Conservation (phyloP, 2,797 vertebrate genomes). For the Argentina silus region DNA sequence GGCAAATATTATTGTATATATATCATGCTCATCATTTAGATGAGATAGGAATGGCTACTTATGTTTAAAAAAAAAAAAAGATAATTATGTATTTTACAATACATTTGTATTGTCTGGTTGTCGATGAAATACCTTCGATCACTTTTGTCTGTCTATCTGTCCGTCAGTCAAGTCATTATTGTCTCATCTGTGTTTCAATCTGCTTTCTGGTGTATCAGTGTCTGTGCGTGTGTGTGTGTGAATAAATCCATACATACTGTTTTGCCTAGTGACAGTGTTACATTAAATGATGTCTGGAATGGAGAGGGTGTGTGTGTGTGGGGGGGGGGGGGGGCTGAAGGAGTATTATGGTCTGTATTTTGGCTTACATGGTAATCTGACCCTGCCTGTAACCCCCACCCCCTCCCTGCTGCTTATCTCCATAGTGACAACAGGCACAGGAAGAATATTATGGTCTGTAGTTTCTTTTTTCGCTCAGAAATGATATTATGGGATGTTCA, state of each 20-base stretch:
- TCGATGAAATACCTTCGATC: not conserved
- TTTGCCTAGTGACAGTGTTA: slow-evolving; percentile 36
- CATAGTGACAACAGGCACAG: slow-evolving; percentile 71
- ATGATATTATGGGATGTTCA: slow-evolving; percentile 75
- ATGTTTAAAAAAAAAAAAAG: not conserved
- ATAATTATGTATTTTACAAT: not conserved
- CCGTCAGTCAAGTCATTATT: not conserved
- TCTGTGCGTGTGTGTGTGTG: slow-evolving; percentile 23
- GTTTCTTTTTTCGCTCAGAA: slow-evolving; percentile 65
- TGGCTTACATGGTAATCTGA: slow-evolving; percentile 80
- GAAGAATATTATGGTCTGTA: slow-evolving; percentile 79
- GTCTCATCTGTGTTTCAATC: slow-evolving; percentile 13
- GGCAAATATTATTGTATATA: not conserved
- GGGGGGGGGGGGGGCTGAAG: slow-evolving; percentile 35
- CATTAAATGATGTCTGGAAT: slow-evolving; percentile 47
- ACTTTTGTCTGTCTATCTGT: not conserved
- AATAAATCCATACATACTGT: slow-evolving; percentile 40
- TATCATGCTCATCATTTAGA: not conserved
- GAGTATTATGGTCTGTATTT: slow-evolving; percentile 79
- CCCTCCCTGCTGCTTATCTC: slow-evolving; percentile 61
- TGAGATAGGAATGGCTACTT: too few relatives aligned
- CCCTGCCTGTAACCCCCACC: slow-evolving; percentile 62
- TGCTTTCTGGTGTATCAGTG: slow-evolving; percentile 20
- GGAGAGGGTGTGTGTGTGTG: slow-evolving; percentile 29
- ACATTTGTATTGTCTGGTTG: not conserved